Base-by-base conservation (phyloP, 2,888 invertebrate species). In the Electrophaes corylata region DNA sequence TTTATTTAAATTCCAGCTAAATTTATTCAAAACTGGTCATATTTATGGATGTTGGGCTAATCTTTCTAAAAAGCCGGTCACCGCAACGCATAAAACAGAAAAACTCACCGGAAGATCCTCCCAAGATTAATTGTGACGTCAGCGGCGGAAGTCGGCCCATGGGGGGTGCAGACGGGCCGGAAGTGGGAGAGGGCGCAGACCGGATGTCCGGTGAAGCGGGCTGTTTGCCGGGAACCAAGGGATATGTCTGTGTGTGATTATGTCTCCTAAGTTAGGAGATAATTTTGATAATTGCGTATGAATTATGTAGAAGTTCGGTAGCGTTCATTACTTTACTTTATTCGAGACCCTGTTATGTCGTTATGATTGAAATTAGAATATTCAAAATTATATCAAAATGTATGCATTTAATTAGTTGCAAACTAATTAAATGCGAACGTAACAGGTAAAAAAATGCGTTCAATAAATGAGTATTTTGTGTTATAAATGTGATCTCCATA, bases 151-250 rank as follows among this genome's bases (percentile, higher is more conserved):
- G 70, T 67, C 45, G 59, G 68, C 65, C 65, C 51, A 60, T 60
- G 60, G 57, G 63, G 57, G 57, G 47, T 20, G 37, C 53, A 57
- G 53, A 48, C 64, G 65, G 64, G 64, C 67, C 70, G 70, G 72
- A 64, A 60, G 68, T 50, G 58, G 63, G 61, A 61, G 69, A 66
- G 71, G 67, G 69, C 69, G 73, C 72, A 78, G 76, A 75, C 81
- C 86, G 86, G 84, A 84, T 61, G 74, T 85, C 86, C 84, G 86
- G 79, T 73, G 75, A 71, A 67, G 74, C 75, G 71, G 71, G 67
- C 74, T 73, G 78, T 75, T 75, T 76, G 74, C 76, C 65, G 65
- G 64, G 65, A 60, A 62, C 67, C 62, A 59, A 58, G 65, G 67
- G 65, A 59, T 63, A 50, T 61, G 66, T 57, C 65, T 65, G 62